Evolutionary conservation across 2,888 invertebrate species (phyloP), one percentile per base, ranked within the genome.

Genomic region (Macroteleia sp.): DNA sequence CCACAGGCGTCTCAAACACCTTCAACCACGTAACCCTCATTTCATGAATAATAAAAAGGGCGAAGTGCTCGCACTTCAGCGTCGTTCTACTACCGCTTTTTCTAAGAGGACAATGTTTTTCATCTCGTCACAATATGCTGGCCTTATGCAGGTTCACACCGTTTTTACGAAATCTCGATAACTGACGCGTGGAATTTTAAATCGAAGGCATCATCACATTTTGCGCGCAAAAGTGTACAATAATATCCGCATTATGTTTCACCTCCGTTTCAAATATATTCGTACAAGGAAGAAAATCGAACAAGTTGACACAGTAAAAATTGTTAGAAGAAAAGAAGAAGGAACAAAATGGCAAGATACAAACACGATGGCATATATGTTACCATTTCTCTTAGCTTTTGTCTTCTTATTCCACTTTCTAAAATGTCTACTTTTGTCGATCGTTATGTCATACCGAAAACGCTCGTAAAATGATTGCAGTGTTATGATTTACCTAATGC

Each of bases 31-130:
- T 76, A 81, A 77, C 81, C 80, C 79, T 84, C 82, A 79, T 89
- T 89, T 91, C 90, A 91, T 91, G 91, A 91, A 91, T 91, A 91
- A 91, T 90, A 90, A 91, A 90, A 87, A 87, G 89, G 83, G 81
- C 86, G 83, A 86, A 87, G 86, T 74, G 76, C 76, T 69, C 69
- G 39, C 67, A 62, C 46, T 75, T 75, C 71, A 79, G 71, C n/a
- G n/a, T n/a, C 81, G 54, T 52, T 67, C 56, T 70, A 81, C 87
- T 83, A 85, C 86, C 86, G 84, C 69, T 85, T 86, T 87, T 85
- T 79, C 81, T 82, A 77, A 83, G 85, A 86, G 83, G 83, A 80
- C 86, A 84, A 86, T 88, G 88, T 89, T 91, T 90, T 89, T 88
- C 86, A 87, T 87, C 86, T 85, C 82, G 80, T 87, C 81, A 84